These are phyloP conservation scores for Drosophila suboccidentalis DNA, from an alignment of 2,888 invertebrate species.

Conservation along the genomic window DNA sequence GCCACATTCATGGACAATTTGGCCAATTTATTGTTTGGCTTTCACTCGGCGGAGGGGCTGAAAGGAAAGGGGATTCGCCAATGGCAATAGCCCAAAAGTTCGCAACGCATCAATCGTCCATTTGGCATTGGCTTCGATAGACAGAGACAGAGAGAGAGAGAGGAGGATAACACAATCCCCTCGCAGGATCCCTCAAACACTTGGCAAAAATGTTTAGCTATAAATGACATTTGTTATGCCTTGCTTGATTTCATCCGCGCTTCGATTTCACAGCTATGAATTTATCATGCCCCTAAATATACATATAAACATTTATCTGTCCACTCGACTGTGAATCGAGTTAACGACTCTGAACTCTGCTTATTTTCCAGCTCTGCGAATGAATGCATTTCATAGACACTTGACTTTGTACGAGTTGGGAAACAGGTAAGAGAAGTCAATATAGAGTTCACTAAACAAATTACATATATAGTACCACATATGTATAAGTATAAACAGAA, in stretches of 20 bases:
- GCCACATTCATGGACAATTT: conserved; percentile 68
- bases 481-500: not conserved
- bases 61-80: conserved; percentile 34
- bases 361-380: conserved; percentile 34
- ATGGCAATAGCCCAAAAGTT: conserved; percentile 62
- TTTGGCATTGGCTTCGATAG: conserved; percentile 51
- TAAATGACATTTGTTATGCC: conserved; percentile 80
- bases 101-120: conserved; percentile 75
- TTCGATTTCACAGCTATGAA: conserved; percentile 58
- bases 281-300: conserved; percentile 59
- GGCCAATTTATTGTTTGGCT: conserved; percentile 72
- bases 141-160: not conserved
- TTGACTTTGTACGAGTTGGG: not conserved
- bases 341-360: conserved; percentile 40
- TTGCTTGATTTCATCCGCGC: conserved; percentile 76
- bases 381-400: conserved; percentile 17
- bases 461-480: not conserved
- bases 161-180: not conserved
- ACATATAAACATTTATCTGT: conserved; percentile 54
- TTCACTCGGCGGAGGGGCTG: conserved; percentile 15
- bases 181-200: not conserved
- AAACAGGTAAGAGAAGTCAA: not conserved
- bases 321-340: conserved; percentile 49
- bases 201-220: conserved; percentile 61
- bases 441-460: not conserved